phyloP scores from a whole-genome alignment of 2,113 vertebrate genomes.

The Channa maculata region DNA sequence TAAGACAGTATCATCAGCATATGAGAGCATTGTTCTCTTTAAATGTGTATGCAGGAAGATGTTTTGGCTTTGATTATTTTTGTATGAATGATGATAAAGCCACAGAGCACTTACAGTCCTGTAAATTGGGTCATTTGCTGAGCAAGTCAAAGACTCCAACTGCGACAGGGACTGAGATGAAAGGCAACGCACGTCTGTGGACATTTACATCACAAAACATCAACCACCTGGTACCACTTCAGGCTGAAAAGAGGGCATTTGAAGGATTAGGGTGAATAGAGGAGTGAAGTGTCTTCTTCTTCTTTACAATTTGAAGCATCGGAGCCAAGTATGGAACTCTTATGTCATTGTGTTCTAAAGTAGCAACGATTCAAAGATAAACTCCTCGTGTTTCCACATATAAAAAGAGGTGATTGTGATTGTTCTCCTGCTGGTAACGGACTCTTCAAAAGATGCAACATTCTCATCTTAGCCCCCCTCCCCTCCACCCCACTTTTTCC shows the following conservation, averaged over 20 bases:
- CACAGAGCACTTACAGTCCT: slow-evolving; percentile 26
- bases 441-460: slow-evolving; percentile 35
- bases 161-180: slow-evolving; percentile 23
- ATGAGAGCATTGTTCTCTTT: too few relatives aligned
- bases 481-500: background rate
- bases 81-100: slow-evolving; percentile 25
- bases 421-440: slow-evolving; percentile 28
- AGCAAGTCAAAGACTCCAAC: slow-evolving; percentile 22
- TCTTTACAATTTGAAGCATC: slow-evolving; percentile 19
- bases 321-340: slow-evolving; percentile 9
- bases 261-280: background rate
- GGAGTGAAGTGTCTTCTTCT: background rate
- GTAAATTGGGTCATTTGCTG: slow-evolving; percentile 57
- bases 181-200: slow-evolving; percentile 20
- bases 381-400: slow-evolving; percentile 11
- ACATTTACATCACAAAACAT: slow-evolving; percentile 42
- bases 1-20: too few relatives aligned
- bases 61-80: background rate
- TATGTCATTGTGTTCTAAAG: slow-evolving; percentile 36
- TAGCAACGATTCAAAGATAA: background rate
- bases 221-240: slow-evolving; percentile 53
- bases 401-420: slow-evolving; percentile 51
- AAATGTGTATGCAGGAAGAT: too few relatives aligned
- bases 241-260: slow-evolving; percentile 33
- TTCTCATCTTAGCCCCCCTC: too few relatives aligned